These are phyloP conservation scores for Acanthoscelides obtectus DNA, from an alignment of 2,888 invertebrate species.

Conservation along the genomic window DNA sequence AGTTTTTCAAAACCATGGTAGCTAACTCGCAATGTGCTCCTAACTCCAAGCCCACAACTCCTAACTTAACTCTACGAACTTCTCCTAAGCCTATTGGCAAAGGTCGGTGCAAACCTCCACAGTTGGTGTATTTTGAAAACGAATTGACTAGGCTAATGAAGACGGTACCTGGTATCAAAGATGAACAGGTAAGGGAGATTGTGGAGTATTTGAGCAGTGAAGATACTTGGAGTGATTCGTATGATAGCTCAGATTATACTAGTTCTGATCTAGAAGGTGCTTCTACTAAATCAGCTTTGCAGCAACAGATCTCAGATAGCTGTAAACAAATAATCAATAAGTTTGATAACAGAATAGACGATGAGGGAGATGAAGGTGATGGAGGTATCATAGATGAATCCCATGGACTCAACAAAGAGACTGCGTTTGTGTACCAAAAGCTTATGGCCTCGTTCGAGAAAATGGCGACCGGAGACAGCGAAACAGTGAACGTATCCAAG, in stretches of 20 bases:
- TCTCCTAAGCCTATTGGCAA: constrained; percentile 50
- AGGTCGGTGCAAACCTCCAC: constrained; percentile 71
- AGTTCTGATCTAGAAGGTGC: constrained; percentile 78
- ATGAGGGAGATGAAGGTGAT: constrained; percentile 53
- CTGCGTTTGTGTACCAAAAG: constrained; percentile 82
- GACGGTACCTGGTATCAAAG: constrained; percentile 86
- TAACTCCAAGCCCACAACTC: constrained; percentile 52
- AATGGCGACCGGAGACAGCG: constrained; percentile 57
- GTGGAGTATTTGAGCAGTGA: constrained; percentile 90
- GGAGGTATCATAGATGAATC: constrained; percentile 50
- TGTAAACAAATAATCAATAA: constrained; percentile 85
- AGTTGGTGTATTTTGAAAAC: constrained; percentile 83
- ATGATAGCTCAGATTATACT: constrained; percentile 88
- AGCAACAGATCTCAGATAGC: constrained; percentile 83
- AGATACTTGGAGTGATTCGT: constrained; percentile 91
- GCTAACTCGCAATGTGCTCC: constrained; percentile 52
- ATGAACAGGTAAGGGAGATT: constrained; percentile 86
- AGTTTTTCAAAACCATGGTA: constrained; percentile 89
- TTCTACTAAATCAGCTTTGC: constrained; percentile 65
- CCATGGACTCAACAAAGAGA: constrained; percentile 62
- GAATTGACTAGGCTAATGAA: constrained; percentile 88
- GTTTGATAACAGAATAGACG: constrained; percentile 65
- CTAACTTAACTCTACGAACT: constrained; percentile 38
- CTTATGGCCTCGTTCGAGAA: constrained; percentile 80
- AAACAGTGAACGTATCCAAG: constrained; percentile 27